Evolutionary conservation across 2,113 vertebrate genomes (phyloP).

Genomic region (Hypocryptadius cinnamomeus): DNA sequence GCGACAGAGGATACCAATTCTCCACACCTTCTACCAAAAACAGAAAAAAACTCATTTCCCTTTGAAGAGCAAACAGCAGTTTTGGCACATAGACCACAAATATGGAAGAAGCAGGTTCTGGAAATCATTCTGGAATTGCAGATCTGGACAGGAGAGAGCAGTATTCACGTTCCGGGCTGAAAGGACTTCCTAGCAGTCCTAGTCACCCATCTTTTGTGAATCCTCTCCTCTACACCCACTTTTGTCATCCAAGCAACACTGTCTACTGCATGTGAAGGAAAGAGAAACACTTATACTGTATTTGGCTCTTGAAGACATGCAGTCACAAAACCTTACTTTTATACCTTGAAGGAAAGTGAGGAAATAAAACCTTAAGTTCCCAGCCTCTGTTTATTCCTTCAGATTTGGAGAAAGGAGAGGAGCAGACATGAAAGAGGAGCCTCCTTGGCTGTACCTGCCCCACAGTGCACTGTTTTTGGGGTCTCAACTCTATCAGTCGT

Average conservation of each 20-base stretch:
- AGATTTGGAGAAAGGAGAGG: neutral
- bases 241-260: neutral
- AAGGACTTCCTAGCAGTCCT: neutral
- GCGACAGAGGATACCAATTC: rapidly evolving
- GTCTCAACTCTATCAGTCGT: neutral
- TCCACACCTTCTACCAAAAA: neutral
- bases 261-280: neutral
- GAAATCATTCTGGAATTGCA: neutral
- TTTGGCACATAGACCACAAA: neutral
- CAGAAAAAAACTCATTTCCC: neutral
- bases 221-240: neutral
- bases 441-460: neutral
- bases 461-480: rapidly evolving
- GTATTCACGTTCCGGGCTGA: neutral
- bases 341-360: neutral
- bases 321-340: neutral
- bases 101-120: neutral
- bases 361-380: neutral
- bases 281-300: neutral
- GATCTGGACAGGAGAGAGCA: neutral
- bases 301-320: neutral
- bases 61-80: neutral
- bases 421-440: neutral
- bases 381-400: neutral
- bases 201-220: neutral